Evolutionary conservation across 2,888 invertebrate species (phyloP), one percentile per base, ranked within the genome.

Genomic region (Eupithecia dodoneata): DNA sequence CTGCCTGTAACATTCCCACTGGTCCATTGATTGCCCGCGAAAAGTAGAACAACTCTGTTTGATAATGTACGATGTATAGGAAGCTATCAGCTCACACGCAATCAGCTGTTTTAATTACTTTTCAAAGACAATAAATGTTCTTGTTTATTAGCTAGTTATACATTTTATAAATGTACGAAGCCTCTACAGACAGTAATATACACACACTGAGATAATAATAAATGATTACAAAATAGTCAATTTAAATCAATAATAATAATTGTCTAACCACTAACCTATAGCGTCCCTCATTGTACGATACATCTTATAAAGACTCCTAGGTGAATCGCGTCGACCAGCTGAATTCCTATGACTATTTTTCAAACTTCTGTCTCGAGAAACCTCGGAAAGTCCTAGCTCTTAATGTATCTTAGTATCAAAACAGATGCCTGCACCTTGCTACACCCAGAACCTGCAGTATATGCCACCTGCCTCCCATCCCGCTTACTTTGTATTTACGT

Each of bases 381-480:
- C n/a, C 6, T n/a, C n/a, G 55, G 55, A 7, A 52, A n/a, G 6
- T 55, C n/a, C 9, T 9, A 55, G n/a, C 55, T 30, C 30, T 30
- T 30, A 30, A 30, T 30, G 30, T 30, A 30, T 30, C 30, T 30
- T n/a, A n/a, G 7, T n/a, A 55, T n/a, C n/a, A 7, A 55, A n/a
- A 55, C 55, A 55, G 55, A 55, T n/a, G n/a, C 7, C 12, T 49
- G 12, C 12, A 49, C 10, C n/a, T n/a, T 52, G 55, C 55, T n/a
- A n/a, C 55, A 55, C n/a, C n/a, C 15, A 52, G 18, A 59, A 30
- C 30, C 7, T 3, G 7, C 45, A n/a, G 67, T 69, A n/a, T 2
- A 67, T 44, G 49, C 69, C 76, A 78, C 73, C 70, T 71, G 71
- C 72, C 71, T 30, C 10, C 47, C 6, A n/a, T 18, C 47, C 5